Evolutionary conservation across 2,888 invertebrate species (phyloP), one percentile per base, ranked within the genome.

Genomic region (Ctenicera cuprea): DNA sequence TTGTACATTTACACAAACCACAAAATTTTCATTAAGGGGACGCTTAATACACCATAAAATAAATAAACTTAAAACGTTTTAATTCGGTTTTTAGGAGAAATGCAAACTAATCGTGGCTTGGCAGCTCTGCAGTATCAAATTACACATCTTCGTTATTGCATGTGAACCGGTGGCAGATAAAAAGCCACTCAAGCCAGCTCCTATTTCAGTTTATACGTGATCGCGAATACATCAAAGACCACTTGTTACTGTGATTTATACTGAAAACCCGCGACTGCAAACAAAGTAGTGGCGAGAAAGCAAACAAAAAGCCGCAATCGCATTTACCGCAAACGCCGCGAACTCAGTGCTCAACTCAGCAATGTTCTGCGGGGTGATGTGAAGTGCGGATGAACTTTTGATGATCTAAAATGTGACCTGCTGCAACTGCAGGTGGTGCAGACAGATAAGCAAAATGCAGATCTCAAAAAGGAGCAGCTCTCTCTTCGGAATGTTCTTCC

Each of bases 161-260:
- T 48, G 61, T 41, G 61, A 69, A 59, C 33, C 14, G n/a, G 30
- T 16, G 50, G 37, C 50, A 2, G 33, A 69, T 62, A 69, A 69
- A 69, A 69, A 62, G 69, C 69, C 37, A 50, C 30, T 50, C 57
- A 26, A 68, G 45, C 14, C 52, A 33, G 12, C 43, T 59, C 59
- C 38, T 59, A 30, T 57, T 65, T 71, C 38, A 65, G 64, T 54
- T 41, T 52, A 63, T 54, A 65, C 71, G 71, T 71, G 71, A 71
- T 71, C 71, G 45, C 38, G 70, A 70, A 63, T 63, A 70, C 61
- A 71, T 64, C 64, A 71, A 64, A 64, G 71, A 71, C 71, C 71
- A 71, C 71, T 71, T 71, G 71, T 71, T 71, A 71, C 63, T 33
- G 64, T 71, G 71, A 71, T 71, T 71, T 71, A 71, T 65, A 45